Percentiles rank a stretch among this genome's conserved stretches.
Evolutionary conservation across 2,888 invertebrate genomes (phyloP).

Genomic region (Torymus aiolomorphi): DNA sequence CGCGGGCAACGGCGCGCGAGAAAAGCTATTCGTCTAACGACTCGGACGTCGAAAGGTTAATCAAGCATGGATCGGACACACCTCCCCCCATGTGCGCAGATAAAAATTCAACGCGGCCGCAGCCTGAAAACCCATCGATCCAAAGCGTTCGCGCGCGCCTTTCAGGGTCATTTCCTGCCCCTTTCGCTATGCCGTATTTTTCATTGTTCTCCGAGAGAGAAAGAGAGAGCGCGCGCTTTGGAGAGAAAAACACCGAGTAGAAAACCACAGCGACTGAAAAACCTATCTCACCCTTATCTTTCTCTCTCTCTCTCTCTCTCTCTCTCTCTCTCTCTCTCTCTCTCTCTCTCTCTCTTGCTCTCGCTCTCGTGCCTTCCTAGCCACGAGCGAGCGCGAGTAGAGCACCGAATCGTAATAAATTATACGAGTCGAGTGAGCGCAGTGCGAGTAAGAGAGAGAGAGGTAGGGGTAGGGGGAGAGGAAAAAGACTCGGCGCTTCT

Average conservation of each 20-base stretch:
- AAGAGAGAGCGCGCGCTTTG: constrained; percentile 38
- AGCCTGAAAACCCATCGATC: constrained; percentile 12
- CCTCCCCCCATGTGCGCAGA: not conserved
- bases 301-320: constrained; percentile 33
- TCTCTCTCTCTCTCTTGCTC: too few relatives aligned
- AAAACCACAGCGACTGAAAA: not conserved
- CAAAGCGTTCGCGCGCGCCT: not conserved
- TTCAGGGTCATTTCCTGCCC: constrained; percentile 29
- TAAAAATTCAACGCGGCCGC: constrained; percentile 27
- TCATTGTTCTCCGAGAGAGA: constrained; percentile 40
- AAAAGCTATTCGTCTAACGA: constrained; percentile 26
- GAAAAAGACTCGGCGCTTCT: constrained; percentile 55
- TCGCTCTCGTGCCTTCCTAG: constrained; percentile 9
- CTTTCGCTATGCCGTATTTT: constrained; percentile 6
- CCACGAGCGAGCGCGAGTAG: not conserved
- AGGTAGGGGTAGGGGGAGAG: not conserved
- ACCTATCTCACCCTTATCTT: constrained; percentile 13
- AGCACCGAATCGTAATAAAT: constrained; percentile 59
- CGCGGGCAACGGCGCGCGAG: constrained; percentile 15
- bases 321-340: too few relatives aligned
- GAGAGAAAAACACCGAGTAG: constrained; percentile 16
- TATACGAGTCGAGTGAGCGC: constrained; percentile 45
- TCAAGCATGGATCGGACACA: constrained; percentile 23
- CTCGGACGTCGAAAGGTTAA: constrained; percentile 27
- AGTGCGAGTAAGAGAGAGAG: not conserved